These are phyloP conservation scores for Corydoras maculifer DNA, from an alignment of 2,113 vertebrate genomes.

Conservation along the genomic window DNA sequence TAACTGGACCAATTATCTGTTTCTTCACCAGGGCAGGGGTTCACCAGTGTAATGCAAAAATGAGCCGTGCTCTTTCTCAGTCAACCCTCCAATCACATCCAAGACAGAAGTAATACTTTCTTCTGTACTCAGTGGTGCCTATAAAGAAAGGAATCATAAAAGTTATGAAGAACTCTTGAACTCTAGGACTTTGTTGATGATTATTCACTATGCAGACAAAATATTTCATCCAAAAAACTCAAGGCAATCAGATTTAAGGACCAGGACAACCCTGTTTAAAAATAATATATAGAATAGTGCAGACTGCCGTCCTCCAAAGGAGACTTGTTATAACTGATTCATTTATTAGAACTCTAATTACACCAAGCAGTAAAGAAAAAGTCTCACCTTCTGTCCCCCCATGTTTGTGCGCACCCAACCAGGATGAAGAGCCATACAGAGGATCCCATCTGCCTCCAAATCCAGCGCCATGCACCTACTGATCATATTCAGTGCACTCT, in stretches of 20 bases:
- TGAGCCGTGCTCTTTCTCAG: constrained; percentile 57
- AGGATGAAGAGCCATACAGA: constrained; percentile 58
- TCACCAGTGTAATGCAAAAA: constrained; percentile 60
- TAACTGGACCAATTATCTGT: no score
- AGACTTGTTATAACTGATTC: no score
- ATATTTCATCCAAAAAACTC: no score
- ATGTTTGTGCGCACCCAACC: constrained; percentile 65
- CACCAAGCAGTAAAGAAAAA: neutral
- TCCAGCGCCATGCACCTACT: constrained; percentile 57
- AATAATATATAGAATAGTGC: neutral
- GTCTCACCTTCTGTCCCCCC: constrained; percentile 56
- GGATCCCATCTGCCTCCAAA: constrained; percentile 55
- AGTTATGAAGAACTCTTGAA: no score
- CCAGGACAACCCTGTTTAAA: no score
- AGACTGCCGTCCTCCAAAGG: neutral
- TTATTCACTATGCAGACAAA: no score
- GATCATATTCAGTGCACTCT: constrained; percentile 62
- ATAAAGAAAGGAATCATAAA: constrained; percentile 4
- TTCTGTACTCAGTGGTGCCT: constrained; percentile 56
- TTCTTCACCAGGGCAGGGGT: constrained; percentile 54
- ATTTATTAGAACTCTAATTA: neutral
- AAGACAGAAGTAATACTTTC: constrained; percentile 56
- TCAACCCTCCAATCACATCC: constrained; percentile 58
- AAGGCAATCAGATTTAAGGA: no score
- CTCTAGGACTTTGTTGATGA: no score